A percentile compares a stretch with the other conserved stretches of the same genome.
phyloP scores from a whole-genome alignment of 2,113 vertebrate species.

The Ginglymostoma cirratum region DNA sequence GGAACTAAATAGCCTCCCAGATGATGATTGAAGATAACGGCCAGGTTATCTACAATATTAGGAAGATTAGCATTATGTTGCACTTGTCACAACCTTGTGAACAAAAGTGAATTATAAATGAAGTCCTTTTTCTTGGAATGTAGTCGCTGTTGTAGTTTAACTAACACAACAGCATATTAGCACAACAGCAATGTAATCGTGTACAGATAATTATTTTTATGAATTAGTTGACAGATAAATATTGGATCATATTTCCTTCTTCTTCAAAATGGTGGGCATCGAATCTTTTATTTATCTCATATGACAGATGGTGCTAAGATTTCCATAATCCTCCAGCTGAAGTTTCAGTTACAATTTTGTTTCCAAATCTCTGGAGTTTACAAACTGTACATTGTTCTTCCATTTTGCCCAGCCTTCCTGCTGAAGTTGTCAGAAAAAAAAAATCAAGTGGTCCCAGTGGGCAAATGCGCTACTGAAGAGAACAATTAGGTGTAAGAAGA shows the following conservation, averaged over 20 bases:
- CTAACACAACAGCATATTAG: no score
- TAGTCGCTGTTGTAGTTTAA: not conserved
- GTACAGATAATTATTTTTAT: not conserved
- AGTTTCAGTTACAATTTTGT: not conserved
- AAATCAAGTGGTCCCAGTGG: not conserved
- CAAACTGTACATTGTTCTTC: not conserved
- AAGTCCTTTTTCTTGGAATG: not conserved
- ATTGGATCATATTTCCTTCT: not conserved
- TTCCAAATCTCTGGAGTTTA: not conserved
- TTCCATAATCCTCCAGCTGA: not conserved
- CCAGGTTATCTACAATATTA: not conserved
- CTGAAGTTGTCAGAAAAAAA: not conserved
- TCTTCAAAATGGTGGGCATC: not conserved
- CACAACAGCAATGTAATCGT: not conserved
- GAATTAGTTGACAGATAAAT: not conserved
- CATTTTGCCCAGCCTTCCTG: not conserved
- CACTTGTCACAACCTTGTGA: not conserved
- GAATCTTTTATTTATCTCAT: no score
- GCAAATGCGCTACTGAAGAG: not conserved
- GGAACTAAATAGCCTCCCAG: not conserved
- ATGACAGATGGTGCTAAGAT: not conserved
- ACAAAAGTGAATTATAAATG: not conserved
- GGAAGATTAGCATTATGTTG: no score
- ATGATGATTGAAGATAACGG: not conserved
- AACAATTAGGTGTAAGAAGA: not conserved